Base-by-base conservation (phyloP, 2,888 invertebrate genomes). In the Pheosia gnoma region DNA sequence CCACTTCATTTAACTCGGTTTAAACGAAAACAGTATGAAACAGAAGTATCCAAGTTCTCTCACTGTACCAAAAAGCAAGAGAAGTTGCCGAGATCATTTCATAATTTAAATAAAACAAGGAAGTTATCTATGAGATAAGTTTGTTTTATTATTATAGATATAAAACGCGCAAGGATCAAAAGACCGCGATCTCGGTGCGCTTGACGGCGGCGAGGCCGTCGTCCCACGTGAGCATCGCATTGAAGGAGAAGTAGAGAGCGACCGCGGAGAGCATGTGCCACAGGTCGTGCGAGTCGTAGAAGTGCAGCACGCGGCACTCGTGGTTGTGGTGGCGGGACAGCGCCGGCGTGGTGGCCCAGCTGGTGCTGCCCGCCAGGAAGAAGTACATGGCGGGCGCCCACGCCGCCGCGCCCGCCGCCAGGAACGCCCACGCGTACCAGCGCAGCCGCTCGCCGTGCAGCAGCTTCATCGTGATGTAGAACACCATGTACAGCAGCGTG, bases 251-350 rank as follows among this genome's bases (percentile, higher is more conserved):
- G 85, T 97, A 98, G 94, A 98, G 96, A 61, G 96, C 96, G 47
- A 95, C 93, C 11, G 97, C 96, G n/a, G 97, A 97, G 65, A 97
- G 91, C 84, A 97, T 95, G 89, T 98, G 97, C 98, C 98, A 98
- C 72, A 98, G 95, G 85, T 98, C 98, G 89, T 98, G 98, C 71
- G 94, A 94, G 89, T 98, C 98, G 88, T 97, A 98, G 89, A 98
- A 98, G 65, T 95, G 90, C 67, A 86, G 77, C 77, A 80, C 67
- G 66, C 70, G 83, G 79, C 89, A 88, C 78, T 88, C 85, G 82
- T 90, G 91, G 81, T 91, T 90, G 66, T 60, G 66, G 57, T 94
- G 94, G 11, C 97, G 94, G 0, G 97, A 97, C 77, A 94, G 94
- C 4, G 98, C 97, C 37, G 98, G 96, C 39, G 96, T 77, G 60